Percentiles rank a stretch among this genome's conserved stretches.
These are phyloP conservation scores for Eumacrocentrus americanus DNA, from an alignment of 2,888 invertebrate species.

Conservation along the genomic window DNA sequence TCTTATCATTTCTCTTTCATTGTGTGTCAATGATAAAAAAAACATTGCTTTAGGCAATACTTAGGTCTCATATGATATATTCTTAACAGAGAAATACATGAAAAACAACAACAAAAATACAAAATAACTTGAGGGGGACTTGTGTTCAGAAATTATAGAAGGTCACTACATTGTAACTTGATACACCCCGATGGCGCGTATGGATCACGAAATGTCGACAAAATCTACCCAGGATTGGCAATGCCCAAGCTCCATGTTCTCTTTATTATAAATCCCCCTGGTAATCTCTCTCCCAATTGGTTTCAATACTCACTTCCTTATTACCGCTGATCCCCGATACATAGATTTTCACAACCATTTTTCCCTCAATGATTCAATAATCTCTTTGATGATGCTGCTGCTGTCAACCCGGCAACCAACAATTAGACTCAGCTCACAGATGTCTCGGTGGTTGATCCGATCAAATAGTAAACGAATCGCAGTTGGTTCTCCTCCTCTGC, in stretches of 20 bases:
- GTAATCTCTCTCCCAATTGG: slow-evolving; percentile 10
- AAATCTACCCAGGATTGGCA: slow-evolving; percentile 31
- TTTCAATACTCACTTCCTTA: slow-evolving; percentile 77
- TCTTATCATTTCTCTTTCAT: no score
- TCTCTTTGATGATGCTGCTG: slow-evolving; percentile 16
- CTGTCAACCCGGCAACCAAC: slow-evolving; percentile 18
- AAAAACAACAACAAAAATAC: background rate
- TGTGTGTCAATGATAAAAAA: background rate
- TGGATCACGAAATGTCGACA: slow-evolving; percentile 41
- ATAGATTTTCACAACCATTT: slow-evolving; percentile 90
- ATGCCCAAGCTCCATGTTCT: slow-evolving; percentile 29
- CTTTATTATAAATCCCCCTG: slow-evolving; percentile 9
- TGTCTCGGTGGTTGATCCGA: slow-evolving; percentile 30
- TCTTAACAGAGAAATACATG: background rate
- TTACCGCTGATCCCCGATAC: slow-evolving; percentile 92
- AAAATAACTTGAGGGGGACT: background rate
- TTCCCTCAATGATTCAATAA: slow-evolving; percentile 37
- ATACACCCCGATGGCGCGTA: slow-evolving; percentile 42
- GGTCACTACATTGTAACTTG: slow-evolving; percentile 44
- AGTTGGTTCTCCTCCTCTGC: no score
- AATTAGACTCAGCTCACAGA: slow-evolving; percentile 15
- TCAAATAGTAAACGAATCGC: slow-evolving; percentile 26
- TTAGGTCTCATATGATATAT: no score
- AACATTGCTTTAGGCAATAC: background rate
- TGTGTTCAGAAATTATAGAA: slow-evolving; percentile 7